Percentiles rank a stretch among this genome's conserved stretches.
Evolutionary conservation across 2,113 vertebrate genomes (phyloP).

Genomic region (Rhynchomys soricoides): DNA sequence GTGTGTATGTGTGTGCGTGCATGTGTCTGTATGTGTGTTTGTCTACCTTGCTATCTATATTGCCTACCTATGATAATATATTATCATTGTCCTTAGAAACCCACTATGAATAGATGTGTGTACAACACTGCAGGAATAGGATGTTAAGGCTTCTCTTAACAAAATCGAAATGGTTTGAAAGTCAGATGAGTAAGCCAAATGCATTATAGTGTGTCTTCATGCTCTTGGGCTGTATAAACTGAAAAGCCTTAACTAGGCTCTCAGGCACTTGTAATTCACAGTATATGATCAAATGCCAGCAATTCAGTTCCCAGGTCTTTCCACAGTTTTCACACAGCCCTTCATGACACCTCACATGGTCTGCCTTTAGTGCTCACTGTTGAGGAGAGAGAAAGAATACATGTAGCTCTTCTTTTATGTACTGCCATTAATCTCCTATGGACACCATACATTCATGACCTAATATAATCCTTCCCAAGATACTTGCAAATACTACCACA

Average conservation of each 20-base stretch:
- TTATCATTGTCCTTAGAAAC: not conserved
- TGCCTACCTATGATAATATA: not conserved
- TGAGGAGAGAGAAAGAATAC: not conserved
- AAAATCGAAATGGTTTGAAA: not conserved
- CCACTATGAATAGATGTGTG: not conserved
- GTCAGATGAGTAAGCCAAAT: not conserved
- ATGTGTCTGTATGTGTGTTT: not conserved
- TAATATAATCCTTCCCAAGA: not conserved
- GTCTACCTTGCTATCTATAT: not conserved
- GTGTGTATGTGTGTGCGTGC: not conserved
- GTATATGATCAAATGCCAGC: not conserved
- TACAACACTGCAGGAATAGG: not conserved
- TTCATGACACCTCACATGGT: not conserved
- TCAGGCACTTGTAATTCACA: not conserved
- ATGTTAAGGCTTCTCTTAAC: not conserved
- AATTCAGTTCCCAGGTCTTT: not conserved
- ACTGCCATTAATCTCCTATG: not conserved
- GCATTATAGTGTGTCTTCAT: not conserved
- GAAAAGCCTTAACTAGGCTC: not conserved
- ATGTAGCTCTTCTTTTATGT: not conserved
- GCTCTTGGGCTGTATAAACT: not conserved
- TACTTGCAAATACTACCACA: not conserved
- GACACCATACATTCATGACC: not conserved
- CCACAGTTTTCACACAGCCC: not conserved
- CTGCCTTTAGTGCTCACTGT: not conserved